Base-by-base conservation (phyloP, 2,113 vertebrate species). In the Thomomys bottae region DNA sequence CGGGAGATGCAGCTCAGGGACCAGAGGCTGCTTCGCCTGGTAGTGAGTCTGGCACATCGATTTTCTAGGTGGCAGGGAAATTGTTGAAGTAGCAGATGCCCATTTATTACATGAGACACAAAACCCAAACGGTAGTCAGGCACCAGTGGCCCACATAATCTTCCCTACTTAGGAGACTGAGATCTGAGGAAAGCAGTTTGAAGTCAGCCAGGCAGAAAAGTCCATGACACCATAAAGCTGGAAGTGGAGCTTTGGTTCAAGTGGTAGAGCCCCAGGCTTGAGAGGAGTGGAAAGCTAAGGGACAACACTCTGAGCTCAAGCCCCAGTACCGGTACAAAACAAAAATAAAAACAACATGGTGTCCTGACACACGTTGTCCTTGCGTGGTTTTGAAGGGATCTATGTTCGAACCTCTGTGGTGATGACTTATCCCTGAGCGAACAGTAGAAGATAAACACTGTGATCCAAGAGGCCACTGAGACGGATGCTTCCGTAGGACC, bases 321-420 rank as follows among this genome's bases (percentile, higher is more conserved):
- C 49, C 49, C 49, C 49, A 54, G 2, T 2, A 54, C 49, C 3
- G 49, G 49, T 45, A 45, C 45, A 45, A 45, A 54, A 54, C 49
- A 12, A 54, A 54, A 54, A 54, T 15, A 42, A 38, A 72, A 54
- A 42, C 20, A 42, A 20, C 5, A 15, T 26, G 1, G 5, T n/a
- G 26, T n/a, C 38, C 34, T 1, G 38, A 54, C 63, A 32, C 2
- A 0, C 18, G 3, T 17, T 0, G 23, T 2, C 17, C n/a, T 85
- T 8, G 38, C 75, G 21, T 2, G 0, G 42, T 0, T 0, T n/a
- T 14, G 75, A n/a, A 45, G 45, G 32, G 54, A 14, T n/a, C 34
- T 66, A 7, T 45, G 45, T 8, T 68, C 49, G 84, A 17, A 26
- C 64, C 0, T 54, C 38, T 26, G 67, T 17, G 30, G 32, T 4